A percentile compares a stretch with the other conserved stretches of the same genome.
These are phyloP conservation scores for Carpatolechia fugitivella DNA, from an alignment of 2,888 invertebrate genomes.

Conservation along the genomic window DNA sequence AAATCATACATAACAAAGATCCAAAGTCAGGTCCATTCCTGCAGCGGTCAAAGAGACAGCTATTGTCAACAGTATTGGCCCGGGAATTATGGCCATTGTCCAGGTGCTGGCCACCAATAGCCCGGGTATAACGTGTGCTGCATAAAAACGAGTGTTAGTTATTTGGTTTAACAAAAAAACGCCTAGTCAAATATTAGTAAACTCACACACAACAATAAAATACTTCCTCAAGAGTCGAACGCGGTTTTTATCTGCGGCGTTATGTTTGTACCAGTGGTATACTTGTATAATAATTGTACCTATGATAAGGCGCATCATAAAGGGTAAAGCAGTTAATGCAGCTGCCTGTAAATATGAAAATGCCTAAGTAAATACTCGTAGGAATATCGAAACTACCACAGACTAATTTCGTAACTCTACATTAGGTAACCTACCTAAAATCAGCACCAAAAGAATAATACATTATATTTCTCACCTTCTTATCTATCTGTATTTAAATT, in stretches of 20 bases:
- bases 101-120: conserved; percentile 54
- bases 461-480: no score
- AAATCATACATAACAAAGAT: conserved; percentile 72
- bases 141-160: no score
- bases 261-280: conserved; percentile 55
- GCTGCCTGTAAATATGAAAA: conserved; percentile 55
- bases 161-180: no score
- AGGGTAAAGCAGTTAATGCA: conserved; percentile 62
- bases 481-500: no score
- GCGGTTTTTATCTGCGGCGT: neutral
- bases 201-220: conserved; percentile 71
- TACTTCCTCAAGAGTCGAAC: conserved; percentile 38
- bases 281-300: conserved; percentile 63
- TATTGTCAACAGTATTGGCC: conserved; percentile 54
- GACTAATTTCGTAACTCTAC: no score
- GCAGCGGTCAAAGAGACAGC: conserved; percentile 77
- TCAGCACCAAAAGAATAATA: no score
- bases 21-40: conserved; percentile 81
- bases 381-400: no score
- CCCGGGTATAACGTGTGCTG: conserved; percentile 78
- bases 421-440: no score
- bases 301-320: conserved; percentile 58
- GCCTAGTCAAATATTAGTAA: no score
- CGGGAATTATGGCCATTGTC: conserved; percentile 51
- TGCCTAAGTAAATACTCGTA: no score